These are phyloP conservation scores for Leptinotarsa defecta DNA, from an alignment of 1,140 invertebrate genomes.

Conservation along the genomic window DNA sequence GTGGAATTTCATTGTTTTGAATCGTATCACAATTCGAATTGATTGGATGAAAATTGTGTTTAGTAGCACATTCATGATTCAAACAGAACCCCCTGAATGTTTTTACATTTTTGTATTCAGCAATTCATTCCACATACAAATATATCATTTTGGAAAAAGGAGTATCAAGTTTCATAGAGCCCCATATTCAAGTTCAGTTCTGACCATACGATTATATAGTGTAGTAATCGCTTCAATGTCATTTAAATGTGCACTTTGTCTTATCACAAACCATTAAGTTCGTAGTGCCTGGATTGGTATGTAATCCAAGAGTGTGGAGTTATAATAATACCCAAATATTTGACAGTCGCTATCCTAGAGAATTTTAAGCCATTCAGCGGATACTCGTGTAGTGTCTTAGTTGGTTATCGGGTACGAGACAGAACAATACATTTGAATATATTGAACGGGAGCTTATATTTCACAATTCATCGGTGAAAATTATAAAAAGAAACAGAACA, in stretches of 20 bases:
- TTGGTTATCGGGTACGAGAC: not conserved
- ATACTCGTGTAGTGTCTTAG: not conserved
- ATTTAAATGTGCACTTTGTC: not conserved
- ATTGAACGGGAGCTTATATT: not conserved
- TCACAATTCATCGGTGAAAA: not conserved
- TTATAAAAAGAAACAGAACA: not conserved
- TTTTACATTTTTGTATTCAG: too few relatives aligned
- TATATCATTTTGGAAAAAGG: too few relatives aligned
- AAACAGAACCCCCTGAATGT: too few relatives aligned
- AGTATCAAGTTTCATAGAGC: not conserved
- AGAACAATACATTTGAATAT: conserved; percentile 5
- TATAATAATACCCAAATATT: not conserved
- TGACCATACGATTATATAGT: not conserved
- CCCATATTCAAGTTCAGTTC: not conserved
- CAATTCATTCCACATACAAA: too few relatives aligned
- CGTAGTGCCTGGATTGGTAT: not conserved
- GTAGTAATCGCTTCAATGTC: not conserved
- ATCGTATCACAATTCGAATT: too few relatives aligned
- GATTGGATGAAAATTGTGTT: too few relatives aligned
- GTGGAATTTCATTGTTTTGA: too few relatives aligned
- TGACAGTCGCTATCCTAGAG: not conserved
- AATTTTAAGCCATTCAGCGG: not conserved
- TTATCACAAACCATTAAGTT: not conserved
- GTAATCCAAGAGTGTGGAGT: not conserved
- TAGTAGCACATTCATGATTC: too few relatives aligned